Evolutionary conservation across 2,113 vertebrate species (phyloP).

Genomic region (Eolophus roseicapilla): DNA sequence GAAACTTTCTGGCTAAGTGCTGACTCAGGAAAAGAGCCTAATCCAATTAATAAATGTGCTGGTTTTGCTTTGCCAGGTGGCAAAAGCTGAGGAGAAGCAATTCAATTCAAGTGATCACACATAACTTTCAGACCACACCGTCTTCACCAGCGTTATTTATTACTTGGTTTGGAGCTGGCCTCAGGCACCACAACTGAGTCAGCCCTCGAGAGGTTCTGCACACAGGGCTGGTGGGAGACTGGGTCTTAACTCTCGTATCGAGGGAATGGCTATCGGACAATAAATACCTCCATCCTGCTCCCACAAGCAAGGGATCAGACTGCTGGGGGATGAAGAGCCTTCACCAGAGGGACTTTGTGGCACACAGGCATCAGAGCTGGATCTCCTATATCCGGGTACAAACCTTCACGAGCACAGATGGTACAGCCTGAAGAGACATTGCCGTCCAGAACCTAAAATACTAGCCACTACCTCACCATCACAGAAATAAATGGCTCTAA

Average conservation of each 20-base stretch:
- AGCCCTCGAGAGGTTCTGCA: not conserved
- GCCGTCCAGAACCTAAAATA: not conserved
- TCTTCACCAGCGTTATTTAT: not conserved
- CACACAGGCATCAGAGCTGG: not conserved
- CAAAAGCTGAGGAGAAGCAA: not conserved
- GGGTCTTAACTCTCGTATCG: not conserved
- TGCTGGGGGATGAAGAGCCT: not conserved
- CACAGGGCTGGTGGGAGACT: not conserved
- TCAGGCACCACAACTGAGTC: not conserved
- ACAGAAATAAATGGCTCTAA: not conserved
- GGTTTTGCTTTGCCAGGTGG: not conserved
- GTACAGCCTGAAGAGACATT: not conserved
- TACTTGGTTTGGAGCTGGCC: not conserved
- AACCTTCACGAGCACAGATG: not conserved
- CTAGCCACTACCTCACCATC: not conserved
- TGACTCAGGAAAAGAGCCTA: not conserved
- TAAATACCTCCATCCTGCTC: not conserved
- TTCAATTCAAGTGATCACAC: not conserved
- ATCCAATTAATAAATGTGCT: not conserved
- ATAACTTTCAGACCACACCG: not conserved
- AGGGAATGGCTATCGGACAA: not conserved
- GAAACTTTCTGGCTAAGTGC: not conserved
- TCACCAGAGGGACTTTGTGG: not conserved
- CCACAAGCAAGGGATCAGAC: not conserved
- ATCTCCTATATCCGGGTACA: not conserved